Conservation (phyloP, 2,797 vertebrate species). For the Crocodylus rhombifer region DNA sequence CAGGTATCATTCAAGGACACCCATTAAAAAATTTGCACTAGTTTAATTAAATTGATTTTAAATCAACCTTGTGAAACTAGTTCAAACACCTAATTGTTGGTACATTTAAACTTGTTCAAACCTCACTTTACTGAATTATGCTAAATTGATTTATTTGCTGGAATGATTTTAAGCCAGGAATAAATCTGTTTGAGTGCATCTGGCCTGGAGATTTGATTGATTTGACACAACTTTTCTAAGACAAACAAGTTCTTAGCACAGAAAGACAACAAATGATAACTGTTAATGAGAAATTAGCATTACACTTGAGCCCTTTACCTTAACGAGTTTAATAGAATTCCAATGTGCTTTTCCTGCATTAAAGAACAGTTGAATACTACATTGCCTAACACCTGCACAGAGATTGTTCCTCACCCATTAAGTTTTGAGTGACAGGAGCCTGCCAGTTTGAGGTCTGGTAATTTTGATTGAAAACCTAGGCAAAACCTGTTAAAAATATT, state of each 20-base stretch:
- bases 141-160: background rate
- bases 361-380: too few relatives aligned
- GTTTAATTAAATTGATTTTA: too few relatives aligned
- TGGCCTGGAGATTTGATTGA: background rate
- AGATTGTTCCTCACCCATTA: background rate
- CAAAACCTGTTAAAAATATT: too few relatives aligned
- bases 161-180: background rate
- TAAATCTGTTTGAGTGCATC: background rate
- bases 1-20: too few relatives aligned
- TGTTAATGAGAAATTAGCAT: background rate
- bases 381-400: background rate
- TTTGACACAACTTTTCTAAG: background rate
- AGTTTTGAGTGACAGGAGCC: background rate
- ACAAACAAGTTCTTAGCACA: background rate
- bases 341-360: background rate
- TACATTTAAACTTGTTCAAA: too few relatives aligned
- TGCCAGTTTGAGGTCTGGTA: background rate
- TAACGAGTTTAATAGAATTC: background rate
- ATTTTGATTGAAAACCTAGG: background rate
- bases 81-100: too few relatives aligned
- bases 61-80: too few relatives aligned
- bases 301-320: background rate
- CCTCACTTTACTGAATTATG: too few relatives aligned
- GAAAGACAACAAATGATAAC: background rate
- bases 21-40: too few relatives aligned